A percentile compares a stretch with the other conserved stretches of the same genome.
These are phyloP conservation scores for Scolanthus callimorphus DNA, from an alignment of 92 coral and sea anemone genomes.

Conservation along the genomic window DNA sequence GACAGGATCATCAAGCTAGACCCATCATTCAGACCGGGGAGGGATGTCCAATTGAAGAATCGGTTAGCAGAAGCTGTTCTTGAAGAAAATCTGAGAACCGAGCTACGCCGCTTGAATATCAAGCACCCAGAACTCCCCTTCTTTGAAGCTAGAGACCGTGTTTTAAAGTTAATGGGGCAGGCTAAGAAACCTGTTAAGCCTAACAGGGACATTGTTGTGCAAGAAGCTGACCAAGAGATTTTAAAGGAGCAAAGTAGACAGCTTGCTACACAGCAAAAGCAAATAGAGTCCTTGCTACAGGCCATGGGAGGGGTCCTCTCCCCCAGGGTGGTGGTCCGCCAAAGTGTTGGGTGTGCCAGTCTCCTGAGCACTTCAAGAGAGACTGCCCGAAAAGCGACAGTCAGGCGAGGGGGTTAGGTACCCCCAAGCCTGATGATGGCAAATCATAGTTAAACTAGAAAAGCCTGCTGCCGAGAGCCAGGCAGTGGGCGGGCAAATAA, in stretches of 20 bases:
- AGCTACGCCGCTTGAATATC: slow-evolving; percentile 38
- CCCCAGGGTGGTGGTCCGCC: background rate
- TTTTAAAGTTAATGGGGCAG: slow-evolving; percentile 25
- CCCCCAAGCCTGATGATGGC: background rate
- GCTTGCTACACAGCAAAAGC: background rate
- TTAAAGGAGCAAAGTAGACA: background rate
- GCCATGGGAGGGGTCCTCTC: background rate
- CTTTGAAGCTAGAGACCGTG: slow-evolving; percentile 56
- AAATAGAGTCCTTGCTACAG: background rate
- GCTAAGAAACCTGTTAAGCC: slow-evolving; percentile 19
- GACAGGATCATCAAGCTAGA: slow-evolving; percentile 34
- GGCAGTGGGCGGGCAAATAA: background rate
- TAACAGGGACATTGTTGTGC: slow-evolving; percentile 18
- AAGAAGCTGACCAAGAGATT: slow-evolving; percentile 30
- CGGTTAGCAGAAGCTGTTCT: slow-evolving; percentile 42
- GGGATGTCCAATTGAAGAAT: slow-evolving; percentile 43
- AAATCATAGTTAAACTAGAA: background rate
- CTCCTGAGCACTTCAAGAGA: background rate
- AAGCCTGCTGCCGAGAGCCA: background rate
- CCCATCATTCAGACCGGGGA: slow-evolving; percentile 23
- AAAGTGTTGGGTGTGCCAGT: background rate
- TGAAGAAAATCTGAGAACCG: slow-evolving; percentile 36
- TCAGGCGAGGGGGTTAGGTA: background rate
- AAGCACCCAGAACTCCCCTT: slow-evolving; percentile 52
- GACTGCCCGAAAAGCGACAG: background rate